Evolutionary conservation across 2,113 vertebrate species (phyloP).

Genomic region (Corynorhinus townsendii): DNA sequence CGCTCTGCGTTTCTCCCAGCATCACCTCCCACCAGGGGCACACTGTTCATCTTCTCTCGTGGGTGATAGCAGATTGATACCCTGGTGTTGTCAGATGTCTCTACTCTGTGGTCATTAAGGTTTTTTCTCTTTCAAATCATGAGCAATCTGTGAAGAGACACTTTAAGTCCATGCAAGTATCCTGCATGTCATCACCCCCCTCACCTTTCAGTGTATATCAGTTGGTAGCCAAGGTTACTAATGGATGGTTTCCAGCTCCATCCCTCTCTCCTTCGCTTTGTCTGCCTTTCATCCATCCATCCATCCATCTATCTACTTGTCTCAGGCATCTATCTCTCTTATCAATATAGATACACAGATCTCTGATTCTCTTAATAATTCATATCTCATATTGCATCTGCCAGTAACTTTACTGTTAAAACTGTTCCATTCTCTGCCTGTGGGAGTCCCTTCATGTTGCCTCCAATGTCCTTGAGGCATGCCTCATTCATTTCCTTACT

Average conservation of each 20-base stretch:
- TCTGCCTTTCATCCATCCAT: neutral
- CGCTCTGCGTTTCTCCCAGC: rapidly evolving
- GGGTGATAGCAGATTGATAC: neutral
- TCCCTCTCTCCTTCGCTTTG: neutral
- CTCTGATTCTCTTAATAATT: neutral
- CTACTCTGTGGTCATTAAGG: no score
- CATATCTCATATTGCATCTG: neutral
- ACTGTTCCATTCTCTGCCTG: neutral
- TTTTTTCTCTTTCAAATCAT: neutral
- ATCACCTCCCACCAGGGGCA: rapidly evolving
- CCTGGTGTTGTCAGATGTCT: neutral
- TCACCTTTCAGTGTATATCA: neutral
- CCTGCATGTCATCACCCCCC: neutral
- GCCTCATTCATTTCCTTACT: neutral
- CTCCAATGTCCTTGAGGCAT: neutral
- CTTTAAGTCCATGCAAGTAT: neutral
- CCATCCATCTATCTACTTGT: neutral
- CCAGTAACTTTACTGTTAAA: neutral
- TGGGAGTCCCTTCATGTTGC: neutral
- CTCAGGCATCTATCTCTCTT: neutral
- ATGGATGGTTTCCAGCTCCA: no score
- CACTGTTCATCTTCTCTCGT: neutral
- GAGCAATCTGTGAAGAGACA: neutral
- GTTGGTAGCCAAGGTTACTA: neutral
- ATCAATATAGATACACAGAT: neutral